Evolutionary conservation across 1,140 invertebrate species (phyloP).

Genomic region (Pseudomyrmex pallidus): DNA sequence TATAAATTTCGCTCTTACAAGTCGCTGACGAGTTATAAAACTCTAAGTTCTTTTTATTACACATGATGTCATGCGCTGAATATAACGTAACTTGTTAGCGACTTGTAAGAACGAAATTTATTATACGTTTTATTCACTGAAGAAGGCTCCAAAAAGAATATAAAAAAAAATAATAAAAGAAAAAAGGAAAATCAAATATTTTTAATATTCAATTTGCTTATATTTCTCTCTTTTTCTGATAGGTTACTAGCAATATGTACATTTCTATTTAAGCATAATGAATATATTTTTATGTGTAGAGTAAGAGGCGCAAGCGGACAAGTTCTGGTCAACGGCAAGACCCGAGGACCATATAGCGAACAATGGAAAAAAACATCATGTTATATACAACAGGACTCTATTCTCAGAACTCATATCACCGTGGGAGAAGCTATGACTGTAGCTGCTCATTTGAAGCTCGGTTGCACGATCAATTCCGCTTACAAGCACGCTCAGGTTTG

Average conservation of each 20-base stretch:
- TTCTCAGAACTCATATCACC: slow-evolving; percentile 91
- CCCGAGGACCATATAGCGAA: slow-evolving; percentile 89
- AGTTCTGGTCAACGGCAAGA: slow-evolving; percentile 91
- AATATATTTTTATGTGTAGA: slow-evolving; percentile 68
- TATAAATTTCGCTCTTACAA: too few species aligned
- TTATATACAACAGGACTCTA: slow-evolving; percentile 96
- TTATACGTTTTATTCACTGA: too few species aligned
- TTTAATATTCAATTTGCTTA: too few species aligned
- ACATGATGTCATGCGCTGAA: too few species aligned
- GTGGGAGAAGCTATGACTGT: slow-evolving; percentile 94
- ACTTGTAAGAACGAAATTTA: too few species aligned
- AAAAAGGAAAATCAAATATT: too few species aligned
- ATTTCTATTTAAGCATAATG: background rate
- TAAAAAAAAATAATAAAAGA: too few species aligned
- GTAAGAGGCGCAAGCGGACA: slow-evolving; percentile 88
- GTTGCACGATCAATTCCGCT: slow-evolving; percentile 83
- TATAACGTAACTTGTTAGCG: too few species aligned
- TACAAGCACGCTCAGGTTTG: slow-evolving; percentile 83
- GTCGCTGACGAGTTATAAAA: too few species aligned
- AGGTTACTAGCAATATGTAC: background rate
- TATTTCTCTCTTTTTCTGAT: background rate
- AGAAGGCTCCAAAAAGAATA: too few species aligned
- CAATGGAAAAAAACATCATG: slow-evolving; percentile 92
- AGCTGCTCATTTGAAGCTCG: slow-evolving; percentile 94
- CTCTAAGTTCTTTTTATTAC: too few species aligned